These are phyloP conservation scores for Bradypus variegatus DNA, from an alignment of 2,797 vertebrate genomes.

Conservation along the genomic window DNA sequence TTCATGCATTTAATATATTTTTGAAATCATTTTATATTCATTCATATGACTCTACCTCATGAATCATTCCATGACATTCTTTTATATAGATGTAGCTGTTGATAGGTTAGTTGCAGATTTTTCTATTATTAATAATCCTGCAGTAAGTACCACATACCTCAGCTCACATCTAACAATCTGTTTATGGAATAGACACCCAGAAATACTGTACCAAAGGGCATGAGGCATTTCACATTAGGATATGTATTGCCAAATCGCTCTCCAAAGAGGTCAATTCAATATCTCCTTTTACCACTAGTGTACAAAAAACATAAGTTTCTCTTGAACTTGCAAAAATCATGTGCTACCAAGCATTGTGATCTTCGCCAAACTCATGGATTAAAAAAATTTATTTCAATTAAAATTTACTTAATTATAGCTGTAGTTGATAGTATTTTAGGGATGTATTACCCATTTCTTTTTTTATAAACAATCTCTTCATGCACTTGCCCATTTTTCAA, in stretches of 20 bases:
- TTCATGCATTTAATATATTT: not conserved
- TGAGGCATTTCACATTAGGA: not conserved
- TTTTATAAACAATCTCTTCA: not conserved
- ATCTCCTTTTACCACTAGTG: not conserved
- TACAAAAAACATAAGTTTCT: not conserved
- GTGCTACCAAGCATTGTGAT: not conserved
- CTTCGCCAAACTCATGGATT: not conserved
- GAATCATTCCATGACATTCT: not conserved
- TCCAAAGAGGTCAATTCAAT: not conserved
- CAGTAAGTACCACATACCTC: not conserved
- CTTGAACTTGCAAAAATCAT: constrained; percentile 3
- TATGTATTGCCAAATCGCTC: not conserved
- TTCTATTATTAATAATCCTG: not conserved
- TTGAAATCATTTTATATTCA: not conserved
- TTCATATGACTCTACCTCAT: not conserved
- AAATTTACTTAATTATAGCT: not conserved
- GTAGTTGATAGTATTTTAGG: not conserved
- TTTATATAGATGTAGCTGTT: not conserved
- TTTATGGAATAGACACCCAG: not conserved
- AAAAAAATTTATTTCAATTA: not conserved
- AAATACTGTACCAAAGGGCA: not conserved
- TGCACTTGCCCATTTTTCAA: not conserved
- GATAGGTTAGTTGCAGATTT: not conserved
- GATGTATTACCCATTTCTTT: not conserved
- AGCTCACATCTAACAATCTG: not conserved